phyloP scores from a whole-genome alignment of 2,888 invertebrate species.

The Brachypterus glaber region DNA sequence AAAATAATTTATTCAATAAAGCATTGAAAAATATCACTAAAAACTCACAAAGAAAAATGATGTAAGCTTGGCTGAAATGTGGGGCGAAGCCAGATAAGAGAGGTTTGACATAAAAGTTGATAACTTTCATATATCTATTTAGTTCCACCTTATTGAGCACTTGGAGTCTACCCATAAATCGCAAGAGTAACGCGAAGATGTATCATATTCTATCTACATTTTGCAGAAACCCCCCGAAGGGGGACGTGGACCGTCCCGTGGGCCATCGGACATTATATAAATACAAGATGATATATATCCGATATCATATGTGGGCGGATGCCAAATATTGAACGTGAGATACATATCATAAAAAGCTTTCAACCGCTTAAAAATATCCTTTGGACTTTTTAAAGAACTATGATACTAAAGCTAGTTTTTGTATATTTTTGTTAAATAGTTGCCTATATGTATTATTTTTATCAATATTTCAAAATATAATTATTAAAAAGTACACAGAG shows the following conservation, averaged over 20 bases:
- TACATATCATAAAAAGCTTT: conserved; percentile 31
- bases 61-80: conserved; percentile 20
- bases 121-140: conserved; percentile 33
- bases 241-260: conserved; percentile 22
- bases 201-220: conserved; percentile 33
- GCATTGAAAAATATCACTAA: too few species aligned
- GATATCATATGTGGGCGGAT: conserved; percentile 33
- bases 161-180: conserved; percentile 28
- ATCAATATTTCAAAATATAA: too few species aligned
- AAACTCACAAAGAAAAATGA: conserved; percentile 3
- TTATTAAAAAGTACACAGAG: too few species aligned
- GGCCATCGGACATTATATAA: conserved; percentile 34
- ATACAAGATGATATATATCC: conserved; percentile 33
- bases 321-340: conserved; percentile 35
- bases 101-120: conserved; percentile 31
- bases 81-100: conserved; percentile 27
- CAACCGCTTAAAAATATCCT: conserved; percentile 29
- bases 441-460: too few species aligned
- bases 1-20: too few species aligned
- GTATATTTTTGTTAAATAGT: too few species aligned
- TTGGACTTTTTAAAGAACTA: too few species aligned
- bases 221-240: conserved; percentile 30
- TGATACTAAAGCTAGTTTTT: too few species aligned
- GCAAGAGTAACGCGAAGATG: conserved; percentile 29
- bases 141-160: conserved; percentile 33